A percentile compares a stretch with the other conserved stretches of the same genome.
These are phyloP conservation scores for Branchellion lobata DNA, from an alignment of 2,888 invertebrate species.

Conservation along the genomic window DNA sequence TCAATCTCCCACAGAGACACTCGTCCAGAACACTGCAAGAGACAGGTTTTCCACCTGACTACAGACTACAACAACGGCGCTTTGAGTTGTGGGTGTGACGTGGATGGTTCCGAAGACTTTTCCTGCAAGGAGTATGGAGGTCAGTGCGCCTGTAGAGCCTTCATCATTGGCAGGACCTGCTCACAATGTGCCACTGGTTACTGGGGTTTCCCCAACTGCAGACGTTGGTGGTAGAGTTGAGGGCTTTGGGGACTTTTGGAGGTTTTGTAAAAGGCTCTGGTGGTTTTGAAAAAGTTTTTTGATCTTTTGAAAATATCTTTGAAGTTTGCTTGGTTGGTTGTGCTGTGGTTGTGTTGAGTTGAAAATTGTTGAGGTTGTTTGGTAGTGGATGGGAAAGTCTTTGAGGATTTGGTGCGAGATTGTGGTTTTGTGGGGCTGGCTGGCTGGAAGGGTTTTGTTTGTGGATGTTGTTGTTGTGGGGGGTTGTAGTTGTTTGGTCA, in stretches of 20 bases:
- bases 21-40: conserved; percentile 73
- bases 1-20: neutral
- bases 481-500: too few species aligned
- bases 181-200: conserved; percentile 74
- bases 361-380: too few species aligned
- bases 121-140: conserved; percentile 92
- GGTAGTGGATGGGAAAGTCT: too few species aligned
- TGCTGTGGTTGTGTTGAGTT: too few species aligned
- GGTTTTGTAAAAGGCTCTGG: neutral
- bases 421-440: too few species aligned
- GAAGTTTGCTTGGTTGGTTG: too few species aligned
- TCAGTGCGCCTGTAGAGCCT: conserved; percentile 84
- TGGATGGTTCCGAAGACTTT: conserved; percentile 80
- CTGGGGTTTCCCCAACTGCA: conserved; percentile 93
- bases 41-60: conserved; percentile 88
- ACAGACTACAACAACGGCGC: conserved; percentile 93
- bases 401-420: too few species aligned
- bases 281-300: too few species aligned
- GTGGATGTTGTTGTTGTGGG: too few species aligned
- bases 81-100: conserved; percentile 82
- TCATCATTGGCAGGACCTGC: conserved; percentile 78
- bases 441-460: too few species aligned
- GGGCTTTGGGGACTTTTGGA: neutral
- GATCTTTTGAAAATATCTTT: too few species aligned
- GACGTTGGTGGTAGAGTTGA: conserved; percentile 58